Evolutionary conservation across 2,797 vertebrate species (phyloP), one percentile per base, ranked within the genome.

Genomic region (Phrynocephalus forsythii): DNA sequence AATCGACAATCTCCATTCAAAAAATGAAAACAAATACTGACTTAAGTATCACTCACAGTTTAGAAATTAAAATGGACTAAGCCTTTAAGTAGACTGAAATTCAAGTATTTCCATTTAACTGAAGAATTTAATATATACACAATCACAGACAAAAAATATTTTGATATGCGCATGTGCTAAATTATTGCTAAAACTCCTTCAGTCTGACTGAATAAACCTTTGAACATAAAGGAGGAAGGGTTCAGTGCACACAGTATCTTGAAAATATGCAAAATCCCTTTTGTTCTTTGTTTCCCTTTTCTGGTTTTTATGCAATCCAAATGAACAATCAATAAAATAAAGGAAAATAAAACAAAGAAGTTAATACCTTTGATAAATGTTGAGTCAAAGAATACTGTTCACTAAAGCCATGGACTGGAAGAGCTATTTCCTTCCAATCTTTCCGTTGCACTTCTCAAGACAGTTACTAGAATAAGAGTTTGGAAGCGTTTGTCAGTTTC

Each of bases 311-410:
- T 33, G 33, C 38, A 30, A 38, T 73, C n/a, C 52, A 84, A 79
- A 69, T 72, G 20, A 63, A 38, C 67, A 84, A 79, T n/a, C 81
- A 75, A 75, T 66, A 73, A 30, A 72, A 5, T 79, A n/a, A 50
- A 71, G 11, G 16, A 60, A 30, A 79, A 11, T 7, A 71, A 83
- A 83, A 63, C 67, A 50, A 30, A 0, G 8, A 0, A 0, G 63
- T 8, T 0, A 0, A 72, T 8, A 4, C 73, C 52, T 84, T 68
- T 63, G 28, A 30, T 52, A 33, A 7, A 50, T 1, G 6, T 0
- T 72, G 18, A 69, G 79, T 44, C 16, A 85, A 0, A 0, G 26
- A 80, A 90, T 93, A 77, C 89, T 95, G 86, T 95, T 95, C 16
- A 4, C 77, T 0, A 0, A 0, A 79, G 33, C 9, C 0, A 0